Conservation (phyloP, 1,140 invertebrate species). For the Scaptomyza pallida region DNA sequence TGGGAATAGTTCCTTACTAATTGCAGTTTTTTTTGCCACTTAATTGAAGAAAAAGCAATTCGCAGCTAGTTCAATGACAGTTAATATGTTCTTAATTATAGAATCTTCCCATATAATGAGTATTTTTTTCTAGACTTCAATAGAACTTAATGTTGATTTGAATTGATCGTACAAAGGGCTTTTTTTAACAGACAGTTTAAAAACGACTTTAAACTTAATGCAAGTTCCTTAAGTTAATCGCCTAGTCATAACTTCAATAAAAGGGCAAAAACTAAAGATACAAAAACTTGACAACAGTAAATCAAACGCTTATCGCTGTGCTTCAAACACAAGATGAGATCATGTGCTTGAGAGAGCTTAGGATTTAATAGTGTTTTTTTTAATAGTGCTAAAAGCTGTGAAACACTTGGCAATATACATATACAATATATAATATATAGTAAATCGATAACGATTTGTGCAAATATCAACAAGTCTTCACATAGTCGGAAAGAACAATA, state of each 20-base stretch:
- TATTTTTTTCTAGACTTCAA: constrained; percentile 25
- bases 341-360: constrained; percentile 49
- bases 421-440: neutral
- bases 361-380: constrained; percentile 48
- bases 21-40: constrained; percentile 1
- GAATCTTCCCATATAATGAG: constrained; percentile 41
- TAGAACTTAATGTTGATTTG: constrained; percentile 25
- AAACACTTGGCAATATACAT: constrained; percentile 17
- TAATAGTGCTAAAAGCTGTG: constrained; percentile 52
- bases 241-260: constrained; percentile 1
- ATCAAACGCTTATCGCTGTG: constrained; percentile 18
- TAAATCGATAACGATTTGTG: constrained; percentile 47
- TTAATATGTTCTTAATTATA: constrained; percentile 27
- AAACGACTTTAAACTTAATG: neutral
- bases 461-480: constrained; percentile 49
- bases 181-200: constrained; percentile 14
- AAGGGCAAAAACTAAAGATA: constrained; percentile 12
- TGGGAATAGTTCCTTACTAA: too few species aligned
- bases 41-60: constrained; percentile 1
- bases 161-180: constrained; percentile 28
- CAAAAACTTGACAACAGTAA: constrained; percentile 2
- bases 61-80: neutral
- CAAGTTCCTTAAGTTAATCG: constrained; percentile 4
- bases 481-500: constrained; percentile 21
- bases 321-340: constrained; percentile 44